Conservation (phyloP, 2,797 vertebrate species). For the Nothura maculosa region DNA sequence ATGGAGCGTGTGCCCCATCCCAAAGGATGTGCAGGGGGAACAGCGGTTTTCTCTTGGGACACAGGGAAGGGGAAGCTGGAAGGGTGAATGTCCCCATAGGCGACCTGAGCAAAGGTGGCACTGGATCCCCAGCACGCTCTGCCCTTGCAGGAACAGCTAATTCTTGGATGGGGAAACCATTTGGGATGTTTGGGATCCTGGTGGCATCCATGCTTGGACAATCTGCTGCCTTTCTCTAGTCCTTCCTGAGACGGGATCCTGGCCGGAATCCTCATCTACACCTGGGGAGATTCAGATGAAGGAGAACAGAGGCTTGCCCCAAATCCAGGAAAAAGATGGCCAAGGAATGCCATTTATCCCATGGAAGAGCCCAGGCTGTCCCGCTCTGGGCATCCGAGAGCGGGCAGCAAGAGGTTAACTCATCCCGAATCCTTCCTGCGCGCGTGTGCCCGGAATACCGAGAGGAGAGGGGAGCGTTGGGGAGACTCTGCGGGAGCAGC, state of each 20-base stretch:
- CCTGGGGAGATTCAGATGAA: not conserved
- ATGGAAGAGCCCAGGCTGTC: too few relatives aligned
- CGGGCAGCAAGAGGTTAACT: constrained; percentile 55
- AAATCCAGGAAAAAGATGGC: not conserved
- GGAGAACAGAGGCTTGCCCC: fast-evolving
- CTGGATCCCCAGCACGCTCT: not conserved
- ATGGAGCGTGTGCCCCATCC: not conserved
- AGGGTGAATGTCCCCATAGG: not conserved
- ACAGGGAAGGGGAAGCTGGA: not conserved
- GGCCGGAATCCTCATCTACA: fast-evolving
- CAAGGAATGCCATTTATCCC: not conserved
- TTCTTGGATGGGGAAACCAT: not conserved
- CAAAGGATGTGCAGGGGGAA: not conserved
- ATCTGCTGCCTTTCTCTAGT: not conserved
- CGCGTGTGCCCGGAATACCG: not conserved
- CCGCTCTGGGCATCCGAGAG: not conserved
- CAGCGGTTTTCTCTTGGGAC: not conserved
- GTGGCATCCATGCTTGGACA: not conserved
- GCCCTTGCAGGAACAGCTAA: not conserved
- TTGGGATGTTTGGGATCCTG: fast-evolving
- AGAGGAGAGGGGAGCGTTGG: not conserved
- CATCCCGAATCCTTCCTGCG: not conserved
- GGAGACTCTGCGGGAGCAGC: not conserved
- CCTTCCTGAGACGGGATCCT: fast-evolving
- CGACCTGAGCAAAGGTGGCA: not conserved